Evolutionary conservation across 2,888 invertebrate genomes (phyloP).

Genomic region (Calephelis perditalis): DNA sequence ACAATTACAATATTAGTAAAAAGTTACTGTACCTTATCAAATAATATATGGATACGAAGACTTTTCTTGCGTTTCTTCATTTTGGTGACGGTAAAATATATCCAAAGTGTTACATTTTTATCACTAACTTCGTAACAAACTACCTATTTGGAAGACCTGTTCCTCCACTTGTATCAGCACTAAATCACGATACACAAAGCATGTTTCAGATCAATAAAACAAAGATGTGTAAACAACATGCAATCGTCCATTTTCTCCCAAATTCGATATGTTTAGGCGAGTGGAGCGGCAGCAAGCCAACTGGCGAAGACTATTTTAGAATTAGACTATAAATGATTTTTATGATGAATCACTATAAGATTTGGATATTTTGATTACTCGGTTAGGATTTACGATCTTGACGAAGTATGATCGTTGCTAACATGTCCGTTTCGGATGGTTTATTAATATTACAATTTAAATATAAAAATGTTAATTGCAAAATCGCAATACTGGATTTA

Average conservation of each 20-base stretch:
- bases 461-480: too few relatives aligned
- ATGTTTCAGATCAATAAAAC: conserved; percentile 6
- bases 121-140: neutral
- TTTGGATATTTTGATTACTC: conserved; percentile 14
- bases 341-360: conserved; percentile 21
- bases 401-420: neutral
- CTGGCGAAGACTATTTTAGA: conserved; percentile 30
- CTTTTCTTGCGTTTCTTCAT: conserved; percentile 62
- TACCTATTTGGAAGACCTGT: neutral
- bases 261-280: conserved; percentile 10
- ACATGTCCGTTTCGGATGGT: too few relatives aligned
- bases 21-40: conserved; percentile 47
- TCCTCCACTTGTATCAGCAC: neutral
- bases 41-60: conserved; percentile 51
- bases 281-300: conserved; percentile 19
- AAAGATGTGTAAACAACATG: conserved; percentile 11
- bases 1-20: too few relatives aligned
- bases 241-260: conserved; percentile 21
- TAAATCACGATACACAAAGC: neutral
- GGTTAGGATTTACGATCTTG: neutral
- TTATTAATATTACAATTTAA: too few relatives aligned
- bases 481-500: too few relatives aligned
- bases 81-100: conserved; percentile 28
- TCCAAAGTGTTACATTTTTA: conserved; percentile 6
- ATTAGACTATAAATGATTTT: conserved; percentile 23